Evolutionary conservation across 2,888 invertebrate genomes (phyloP), one percentile per base, ranked within the genome.

Genomic region (Hesperia comma): DNA sequence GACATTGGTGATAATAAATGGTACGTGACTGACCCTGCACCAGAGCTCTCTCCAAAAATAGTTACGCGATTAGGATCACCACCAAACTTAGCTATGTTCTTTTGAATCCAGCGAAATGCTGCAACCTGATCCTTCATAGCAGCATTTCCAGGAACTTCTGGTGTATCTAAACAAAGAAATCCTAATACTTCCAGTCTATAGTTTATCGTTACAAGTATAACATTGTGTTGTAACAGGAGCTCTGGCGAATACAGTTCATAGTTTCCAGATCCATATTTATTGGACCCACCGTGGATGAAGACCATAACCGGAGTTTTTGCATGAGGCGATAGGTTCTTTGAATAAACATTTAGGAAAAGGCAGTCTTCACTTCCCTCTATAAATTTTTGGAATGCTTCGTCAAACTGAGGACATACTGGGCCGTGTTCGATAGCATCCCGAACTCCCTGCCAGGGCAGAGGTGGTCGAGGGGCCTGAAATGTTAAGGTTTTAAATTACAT

Each of bases 151-250:
- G 86, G 83, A 0, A 81, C 84, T 63, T 84, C 84, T 17, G 81
- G 76, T 3, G 70, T 82, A 53, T 84, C 81, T 32, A 84, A 69
- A 63, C 79, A 78, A 12, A 86, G 60, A 51, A 82, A 85, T 0
- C 87, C 88, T 37, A 87, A 70, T 0, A 77, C 74, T 74, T 86
- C 86, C 6, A 87, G 74, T 70, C 89, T 79, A 68, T 87, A 88
- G 72, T 88, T 89, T 0, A 88, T 66, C 12, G 90, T 89, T 0
- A 89, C 87, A 15, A 88, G 70, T 41, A 89, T 77, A 12, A 88
- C 79, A 69, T 87, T 77, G 63, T 88, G 84, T 68, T 79, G 80
- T 63, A 90, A 73, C 2, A 90, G 70, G 56, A 81, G 83, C 41
- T 85, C 77, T 8, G 89, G 86, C 0, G 88, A 87, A 51, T 78